A percentile compares a stretch with the other conserved stretches of the same genome.
phyloP scores from a whole-genome alignment of 2,888 invertebrate genomes.

The Heliconius ethilla region DNA sequence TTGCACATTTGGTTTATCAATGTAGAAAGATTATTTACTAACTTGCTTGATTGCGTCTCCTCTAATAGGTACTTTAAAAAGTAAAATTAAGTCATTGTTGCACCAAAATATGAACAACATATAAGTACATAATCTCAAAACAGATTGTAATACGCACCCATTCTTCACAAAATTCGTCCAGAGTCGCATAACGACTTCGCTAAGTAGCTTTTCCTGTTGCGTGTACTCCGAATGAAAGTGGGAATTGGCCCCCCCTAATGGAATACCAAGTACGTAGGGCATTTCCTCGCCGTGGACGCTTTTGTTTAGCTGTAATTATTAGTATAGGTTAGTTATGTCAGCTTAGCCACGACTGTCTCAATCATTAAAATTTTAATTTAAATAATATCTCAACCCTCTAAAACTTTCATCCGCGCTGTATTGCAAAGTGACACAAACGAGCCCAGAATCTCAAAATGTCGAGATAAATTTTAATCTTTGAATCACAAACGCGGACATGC shows the following conservation, averaged over 20 bases:
- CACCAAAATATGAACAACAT: background rate
- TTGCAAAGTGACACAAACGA: conserved; percentile 1
- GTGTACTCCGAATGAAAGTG: conserved; percentile 89
- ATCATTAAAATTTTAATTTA: background rate
- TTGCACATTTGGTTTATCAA: too few relatives aligned
- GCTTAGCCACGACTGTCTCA: background rate
- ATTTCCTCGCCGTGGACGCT: conserved; percentile 93
- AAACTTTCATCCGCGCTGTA: background rate
- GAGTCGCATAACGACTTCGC: conserved; percentile 93
- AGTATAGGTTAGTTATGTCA: background rate
- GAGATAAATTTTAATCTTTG: conserved; percentile 24
- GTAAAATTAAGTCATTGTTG: background rate
- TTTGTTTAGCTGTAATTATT: conserved; percentile 83
- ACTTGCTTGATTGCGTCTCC: too few relatives aligned
- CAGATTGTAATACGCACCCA: conserved; percentile 83
- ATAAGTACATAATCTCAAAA: background rate
- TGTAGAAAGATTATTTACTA: too few relatives aligned
- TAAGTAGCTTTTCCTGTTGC: conserved; percentile 88
- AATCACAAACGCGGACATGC: conserved; percentile 19
- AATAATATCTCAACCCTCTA: background rate
- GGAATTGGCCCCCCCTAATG: conserved; percentile 86
- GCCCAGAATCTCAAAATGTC: conserved; percentile 8
- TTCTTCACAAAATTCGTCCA: conserved; percentile 95
- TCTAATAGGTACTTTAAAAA: too few relatives aligned
- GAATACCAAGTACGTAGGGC: conserved; percentile 93